Percentiles rank a stretch among this genome's conserved stretches.
phyloP scores from a whole-genome alignment of 1,140 invertebrate genomes.

The Papilio aristodemus region DNA sequence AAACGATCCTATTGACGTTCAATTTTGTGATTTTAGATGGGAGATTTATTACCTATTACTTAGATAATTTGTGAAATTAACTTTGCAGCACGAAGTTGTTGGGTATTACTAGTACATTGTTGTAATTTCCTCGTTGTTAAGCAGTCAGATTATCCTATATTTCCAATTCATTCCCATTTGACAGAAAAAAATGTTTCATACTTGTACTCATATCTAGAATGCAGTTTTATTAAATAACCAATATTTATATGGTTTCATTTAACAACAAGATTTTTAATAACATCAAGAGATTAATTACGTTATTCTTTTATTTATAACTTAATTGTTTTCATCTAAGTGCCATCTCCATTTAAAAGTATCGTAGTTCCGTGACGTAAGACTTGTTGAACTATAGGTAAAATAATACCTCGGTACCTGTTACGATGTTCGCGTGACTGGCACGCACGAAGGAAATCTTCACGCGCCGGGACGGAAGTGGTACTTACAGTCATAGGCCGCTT shows the following conservation, averaged over 20 bases:
- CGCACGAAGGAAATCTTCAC: constrained; percentile 47
- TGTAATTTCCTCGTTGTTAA: too few species aligned
- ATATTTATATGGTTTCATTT: too few species aligned
- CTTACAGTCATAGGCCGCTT: constrained; percentile 27
- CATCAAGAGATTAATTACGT: too few species aligned
- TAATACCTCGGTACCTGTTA: constrained; percentile 37
- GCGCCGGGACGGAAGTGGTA: constrained; percentile 46
- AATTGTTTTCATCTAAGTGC: neutral
- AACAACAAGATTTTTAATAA: too few species aligned
- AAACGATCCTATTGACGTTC: constrained; percentile 53
- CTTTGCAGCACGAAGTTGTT: neutral
- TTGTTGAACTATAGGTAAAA: constrained; percentile 28
- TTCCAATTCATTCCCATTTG: too few species aligned
- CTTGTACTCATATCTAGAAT: too few species aligned
- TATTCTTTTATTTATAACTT: neutral
- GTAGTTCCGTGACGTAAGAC: constrained; percentile 19
- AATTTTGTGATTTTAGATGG: constrained; percentile 16
- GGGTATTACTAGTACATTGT: too few species aligned
- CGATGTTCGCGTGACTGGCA: constrained; percentile 47
- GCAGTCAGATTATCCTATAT: too few species aligned
- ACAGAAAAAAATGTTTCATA: too few species aligned
- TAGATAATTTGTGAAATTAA: neutral
- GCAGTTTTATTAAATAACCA: too few species aligned
- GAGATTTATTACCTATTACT: constrained; percentile 16
- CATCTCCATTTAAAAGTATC: constrained; percentile 13